Conservation (phyloP, 2,888 invertebrate species). For the Balanococcus diminutus region DNA sequence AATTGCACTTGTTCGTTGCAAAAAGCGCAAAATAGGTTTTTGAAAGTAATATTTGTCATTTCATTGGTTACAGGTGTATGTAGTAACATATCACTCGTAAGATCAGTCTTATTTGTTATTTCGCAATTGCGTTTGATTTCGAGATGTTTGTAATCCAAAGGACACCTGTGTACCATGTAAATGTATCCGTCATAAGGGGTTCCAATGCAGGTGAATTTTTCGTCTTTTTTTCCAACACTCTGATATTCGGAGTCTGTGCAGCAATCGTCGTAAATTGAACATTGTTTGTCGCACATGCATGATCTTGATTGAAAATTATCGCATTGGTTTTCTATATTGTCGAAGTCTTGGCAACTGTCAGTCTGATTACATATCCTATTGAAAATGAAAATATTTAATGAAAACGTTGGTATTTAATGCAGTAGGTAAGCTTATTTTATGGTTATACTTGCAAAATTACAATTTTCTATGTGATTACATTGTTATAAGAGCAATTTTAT, state of each 20-base stretch:
- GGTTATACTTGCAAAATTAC: too few species aligned
- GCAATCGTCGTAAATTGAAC: neutral
- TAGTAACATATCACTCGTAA: neutral
- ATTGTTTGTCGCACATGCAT: conserved; percentile 16
- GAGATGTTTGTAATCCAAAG: neutral
- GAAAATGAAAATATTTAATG: neutral
- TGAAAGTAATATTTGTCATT: conserved; percentile 13
- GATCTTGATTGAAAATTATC: neutral
- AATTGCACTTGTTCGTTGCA: neutral
- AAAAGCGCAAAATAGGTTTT: conserved; percentile 2
- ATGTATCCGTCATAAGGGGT: neutral
- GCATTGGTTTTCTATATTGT: neutral
- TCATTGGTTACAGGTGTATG: neutral
- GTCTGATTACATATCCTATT: neutral
- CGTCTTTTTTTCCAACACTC: neutral
- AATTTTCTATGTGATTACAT: too few species aligned
- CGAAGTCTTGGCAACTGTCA: neutral
- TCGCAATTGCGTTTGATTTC: neutral
- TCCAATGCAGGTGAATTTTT: neutral
- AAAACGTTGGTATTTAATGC: neutral
- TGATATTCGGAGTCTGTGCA: neutral
- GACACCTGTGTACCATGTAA: conserved; percentile 14
- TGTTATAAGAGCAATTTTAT: too few species aligned
- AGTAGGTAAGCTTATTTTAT: neutral
- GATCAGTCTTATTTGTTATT: neutral